Percentiles rank a stretch among this genome's conserved stretches.
These are phyloP conservation scores for Chelonia mydas DNA, from an alignment of 2,797 vertebrate genomes.

Conservation along the genomic window DNA sequence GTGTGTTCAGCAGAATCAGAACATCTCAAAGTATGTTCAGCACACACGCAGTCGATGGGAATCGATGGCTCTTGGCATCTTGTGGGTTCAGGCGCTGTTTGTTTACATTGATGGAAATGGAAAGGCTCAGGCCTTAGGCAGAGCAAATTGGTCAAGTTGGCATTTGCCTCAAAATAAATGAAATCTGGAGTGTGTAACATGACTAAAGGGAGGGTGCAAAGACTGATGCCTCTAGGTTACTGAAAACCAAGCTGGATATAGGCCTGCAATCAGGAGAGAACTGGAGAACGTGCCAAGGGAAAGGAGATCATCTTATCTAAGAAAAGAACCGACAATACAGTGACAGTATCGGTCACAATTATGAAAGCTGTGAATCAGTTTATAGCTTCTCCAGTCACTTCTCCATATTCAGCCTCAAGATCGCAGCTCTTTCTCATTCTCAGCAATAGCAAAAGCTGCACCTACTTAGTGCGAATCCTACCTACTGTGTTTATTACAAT, in stretches of 20 bases:
- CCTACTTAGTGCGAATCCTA: accelerated
- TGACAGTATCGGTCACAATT: background rate
- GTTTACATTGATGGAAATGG: constrained; percentile 14
- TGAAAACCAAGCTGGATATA: background rate
- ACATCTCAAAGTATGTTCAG: background rate
- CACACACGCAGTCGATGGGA: background rate
- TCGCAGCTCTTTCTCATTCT: background rate
- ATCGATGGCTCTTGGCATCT: constrained; percentile 38
- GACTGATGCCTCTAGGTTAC: background rate
- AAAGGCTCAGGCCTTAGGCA: background rate
- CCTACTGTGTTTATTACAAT: accelerated
- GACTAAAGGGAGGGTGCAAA: background rate
- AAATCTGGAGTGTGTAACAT: background rate
- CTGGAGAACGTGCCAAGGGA: background rate
- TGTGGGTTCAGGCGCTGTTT: background rate
- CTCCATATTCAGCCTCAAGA: background rate
- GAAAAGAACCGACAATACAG: background rate
- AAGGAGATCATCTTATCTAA: background rate
- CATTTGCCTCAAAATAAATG: constrained; percentile 32
- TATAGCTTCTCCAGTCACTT: background rate
- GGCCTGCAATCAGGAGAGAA: background rate
- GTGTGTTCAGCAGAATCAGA: background rate
- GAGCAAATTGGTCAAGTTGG: background rate
- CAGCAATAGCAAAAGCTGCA: background rate
- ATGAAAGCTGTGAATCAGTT: constrained; percentile 24